phyloP scores from a whole-genome alignment of 2,888 invertebrate genomes.

The Coronaproctus castanopsis region DNA sequence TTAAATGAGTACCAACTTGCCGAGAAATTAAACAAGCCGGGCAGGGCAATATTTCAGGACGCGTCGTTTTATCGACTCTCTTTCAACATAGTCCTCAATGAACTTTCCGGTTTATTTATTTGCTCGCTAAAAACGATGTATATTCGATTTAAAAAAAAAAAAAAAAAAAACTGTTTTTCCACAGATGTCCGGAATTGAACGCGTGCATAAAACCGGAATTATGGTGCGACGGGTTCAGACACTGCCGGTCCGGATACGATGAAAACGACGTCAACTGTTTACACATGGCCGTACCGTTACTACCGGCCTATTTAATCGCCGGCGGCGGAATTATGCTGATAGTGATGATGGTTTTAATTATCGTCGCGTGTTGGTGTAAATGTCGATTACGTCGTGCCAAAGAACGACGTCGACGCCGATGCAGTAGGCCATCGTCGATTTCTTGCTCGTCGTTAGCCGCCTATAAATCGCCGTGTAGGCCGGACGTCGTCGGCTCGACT shows the following conservation, averaged over 20 bases:
- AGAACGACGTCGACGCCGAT: no score
- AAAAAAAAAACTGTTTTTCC: no score
- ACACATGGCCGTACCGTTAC: constrained; percentile 42
- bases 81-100: no score
- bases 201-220: constrained; percentile 56
- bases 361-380: constrained; percentile 34
- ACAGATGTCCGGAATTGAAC: constrained; percentile 59
- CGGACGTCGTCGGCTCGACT: not conserved
- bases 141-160: no score
- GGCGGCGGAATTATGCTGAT: constrained; percentile 41
- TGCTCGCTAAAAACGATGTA: no score
- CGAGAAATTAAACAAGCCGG: no score
- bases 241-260: constrained; percentile 64
- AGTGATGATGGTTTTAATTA: constrained; percentile 36
- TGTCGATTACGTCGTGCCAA: no score
- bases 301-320: constrained; percentile 33
- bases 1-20: no score
- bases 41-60: no score
- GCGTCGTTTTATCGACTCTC: no score
- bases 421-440: constrained; percentile 17
- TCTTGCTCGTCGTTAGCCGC: not conserved
- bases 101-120: no score
- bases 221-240: constrained; percentile 60
- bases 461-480: no score
- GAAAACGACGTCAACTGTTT: constrained; percentile 58